Percentiles rank a stretch among this genome's conserved stretches.
Evolutionary conservation across 2,113 vertebrate genomes (phyloP).

Genomic region (Promerops cafer): DNA sequence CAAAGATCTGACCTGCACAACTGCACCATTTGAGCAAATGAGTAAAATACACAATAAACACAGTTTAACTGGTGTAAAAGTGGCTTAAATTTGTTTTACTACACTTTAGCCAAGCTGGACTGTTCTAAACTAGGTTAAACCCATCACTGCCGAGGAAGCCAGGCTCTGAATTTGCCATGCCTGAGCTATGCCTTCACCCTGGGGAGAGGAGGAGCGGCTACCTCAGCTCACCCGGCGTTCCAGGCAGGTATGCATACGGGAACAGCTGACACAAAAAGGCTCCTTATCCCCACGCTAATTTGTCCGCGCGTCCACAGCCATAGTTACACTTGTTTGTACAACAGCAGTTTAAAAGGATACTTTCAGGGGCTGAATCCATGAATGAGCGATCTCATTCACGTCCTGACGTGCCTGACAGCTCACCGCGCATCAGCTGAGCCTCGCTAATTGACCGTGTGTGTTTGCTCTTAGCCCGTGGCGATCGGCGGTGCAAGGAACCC

Average conservation of each 20-base stretch:
- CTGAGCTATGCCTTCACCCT: background rate
- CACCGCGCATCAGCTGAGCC: background rate
- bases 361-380: background rate
- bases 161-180: background rate
- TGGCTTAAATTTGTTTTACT: background rate
- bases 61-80: background rate
- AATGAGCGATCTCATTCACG: constrained; percentile 41
- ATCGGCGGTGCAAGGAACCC: constrained; percentile 3
- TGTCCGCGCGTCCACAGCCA: background rate
- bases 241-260: background rate
- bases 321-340: background rate
- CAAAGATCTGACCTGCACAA: background rate
- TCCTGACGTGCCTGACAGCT: constrained; percentile 25
- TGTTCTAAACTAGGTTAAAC: background rate
- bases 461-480: background rate
- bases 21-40: background rate
- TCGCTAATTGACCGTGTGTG: constrained; percentile 40
- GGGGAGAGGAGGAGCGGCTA: background rate
- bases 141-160: background rate
- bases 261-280: background rate
- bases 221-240: background rate
- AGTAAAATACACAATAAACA: background rate
- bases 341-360: background rate
- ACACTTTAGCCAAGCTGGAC: background rate
- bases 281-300: background rate